Conservation (phyloP, 2,113 vertebrate species). For the Amblyopsis rosae region DNA sequence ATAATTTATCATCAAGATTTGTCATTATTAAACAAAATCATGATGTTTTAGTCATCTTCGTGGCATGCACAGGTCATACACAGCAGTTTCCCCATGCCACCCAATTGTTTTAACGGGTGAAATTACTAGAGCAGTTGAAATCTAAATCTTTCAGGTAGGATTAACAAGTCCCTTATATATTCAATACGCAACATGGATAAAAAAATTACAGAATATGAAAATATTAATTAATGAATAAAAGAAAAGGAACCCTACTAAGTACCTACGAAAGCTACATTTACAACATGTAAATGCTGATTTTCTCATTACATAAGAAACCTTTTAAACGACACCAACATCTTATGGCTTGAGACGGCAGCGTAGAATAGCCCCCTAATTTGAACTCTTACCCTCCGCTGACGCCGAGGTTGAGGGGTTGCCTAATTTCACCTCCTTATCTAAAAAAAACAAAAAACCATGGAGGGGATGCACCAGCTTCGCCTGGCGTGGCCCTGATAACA, state of each 20-base stretch:
- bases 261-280: not conserved
- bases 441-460: not conserved
- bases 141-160: no score
- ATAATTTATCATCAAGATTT: not conserved
- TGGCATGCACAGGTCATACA: no score
- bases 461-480: not conserved
- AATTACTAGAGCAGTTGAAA: no score
- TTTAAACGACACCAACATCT: not conserved
- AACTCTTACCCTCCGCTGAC: not conserved
- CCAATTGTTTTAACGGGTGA: not conserved
- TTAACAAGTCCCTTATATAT: no score
- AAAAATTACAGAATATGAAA: no score
- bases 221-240: no score
- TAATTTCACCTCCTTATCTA: conserved; percentile 30
- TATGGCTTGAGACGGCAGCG: not conserved
- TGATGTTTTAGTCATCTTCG: no score
- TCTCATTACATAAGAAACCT: not conserved
- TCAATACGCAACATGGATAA: no score
- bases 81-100: no score
- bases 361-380: not conserved
- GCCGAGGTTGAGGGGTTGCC: not conserved
- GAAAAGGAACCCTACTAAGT: no score
- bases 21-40: not conserved
- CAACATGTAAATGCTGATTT: not conserved
- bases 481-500: conserved; percentile 34